Conservation (phyloP, 2,888 invertebrate species). For the Metalampra italica region DNA sequence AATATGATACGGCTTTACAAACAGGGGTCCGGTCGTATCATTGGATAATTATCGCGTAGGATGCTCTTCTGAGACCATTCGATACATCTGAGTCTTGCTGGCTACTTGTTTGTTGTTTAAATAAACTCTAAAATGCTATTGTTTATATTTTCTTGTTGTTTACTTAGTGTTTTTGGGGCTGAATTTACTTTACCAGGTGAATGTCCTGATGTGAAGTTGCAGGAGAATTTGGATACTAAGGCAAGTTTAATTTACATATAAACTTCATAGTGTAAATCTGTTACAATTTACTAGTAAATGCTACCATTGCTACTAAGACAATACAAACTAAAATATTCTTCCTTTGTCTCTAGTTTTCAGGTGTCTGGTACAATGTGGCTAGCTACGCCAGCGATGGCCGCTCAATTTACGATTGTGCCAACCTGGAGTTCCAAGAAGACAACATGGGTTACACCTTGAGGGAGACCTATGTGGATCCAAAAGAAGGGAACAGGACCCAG, state of each 20-base stretch:
- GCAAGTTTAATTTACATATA: slow-evolving; percentile 30
- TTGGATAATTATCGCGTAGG: slow-evolving; percentile 68
- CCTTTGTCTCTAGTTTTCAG: slow-evolving; percentile 54
- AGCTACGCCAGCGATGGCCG: slow-evolving; percentile 64
- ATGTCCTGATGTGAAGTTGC: slow-evolving; percentile 58
- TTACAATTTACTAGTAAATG: too few species aligned
- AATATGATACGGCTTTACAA: slow-evolving; percentile 40
- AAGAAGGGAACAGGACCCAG: slow-evolving; percentile 57
- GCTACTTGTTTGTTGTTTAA: slow-evolving; percentile 26
- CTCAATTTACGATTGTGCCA: slow-evolving; percentile 58
- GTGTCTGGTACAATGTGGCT: slow-evolving; percentile 63
- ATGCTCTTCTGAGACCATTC: slow-evolving; percentile 37
- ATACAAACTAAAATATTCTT: too few species aligned
- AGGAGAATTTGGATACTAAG: slow-evolving; percentile 62
- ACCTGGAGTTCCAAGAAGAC: slow-evolving; percentile 63
- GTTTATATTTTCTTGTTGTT: slow-evolving; percentile 31
- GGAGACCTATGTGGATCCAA: slow-evolving; percentile 54
- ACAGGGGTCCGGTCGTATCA: slow-evolving; percentile 38
- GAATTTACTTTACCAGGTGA: slow-evolving; percentile 59
- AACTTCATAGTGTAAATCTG: too few species aligned
- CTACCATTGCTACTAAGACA: too few species aligned
- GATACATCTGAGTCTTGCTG: slow-evolving; percentile 26
- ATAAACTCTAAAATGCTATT: slow-evolving; percentile 33
- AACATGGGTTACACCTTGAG: slow-evolving; percentile 61
- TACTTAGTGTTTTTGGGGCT: slow-evolving; percentile 33